Percentiles rank a stretch among this genome's conserved stretches.
Evolutionary conservation across 2,113 vertebrate species (phyloP).

Genomic region (Campylomormyrus tamandua): DNA sequence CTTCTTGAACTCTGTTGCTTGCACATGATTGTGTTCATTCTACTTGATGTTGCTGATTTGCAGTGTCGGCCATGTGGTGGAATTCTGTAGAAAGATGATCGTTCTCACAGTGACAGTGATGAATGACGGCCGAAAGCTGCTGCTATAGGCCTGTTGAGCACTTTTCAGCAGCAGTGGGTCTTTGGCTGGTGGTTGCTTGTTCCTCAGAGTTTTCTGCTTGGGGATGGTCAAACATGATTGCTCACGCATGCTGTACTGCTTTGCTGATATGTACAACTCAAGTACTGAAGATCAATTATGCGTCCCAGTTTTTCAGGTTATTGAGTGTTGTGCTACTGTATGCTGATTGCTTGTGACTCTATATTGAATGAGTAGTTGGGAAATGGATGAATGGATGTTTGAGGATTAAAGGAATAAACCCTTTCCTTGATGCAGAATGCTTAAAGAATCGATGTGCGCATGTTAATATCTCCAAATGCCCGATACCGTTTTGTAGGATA

Average conservation of each 20-base stretch:
- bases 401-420: background rate
- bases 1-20: background rate
- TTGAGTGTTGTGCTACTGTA: background rate
- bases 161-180: background rate
- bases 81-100: background rate
- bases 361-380: background rate
- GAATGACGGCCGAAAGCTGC: background rate
- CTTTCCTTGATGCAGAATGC: background rate
- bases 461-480: background rate
- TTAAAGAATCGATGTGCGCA: background rate
- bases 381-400: background rate
- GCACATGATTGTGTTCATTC: background rate
- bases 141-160: background rate
- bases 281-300: background rate
- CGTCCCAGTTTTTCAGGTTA: background rate
- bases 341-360: background rate
- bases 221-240: background rate
- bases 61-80: background rate
- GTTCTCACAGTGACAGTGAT: background rate
- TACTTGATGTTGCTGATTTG: background rate
- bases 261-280: background rate
- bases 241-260: background rate
- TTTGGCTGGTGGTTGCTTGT: background rate
- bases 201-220: background rate
- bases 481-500: background rate